Evolutionary conservation across 2,113 vertebrate species (phyloP), one percentile per base, ranked within the genome.

Genomic region (Rhombomys opimus): DNA sequence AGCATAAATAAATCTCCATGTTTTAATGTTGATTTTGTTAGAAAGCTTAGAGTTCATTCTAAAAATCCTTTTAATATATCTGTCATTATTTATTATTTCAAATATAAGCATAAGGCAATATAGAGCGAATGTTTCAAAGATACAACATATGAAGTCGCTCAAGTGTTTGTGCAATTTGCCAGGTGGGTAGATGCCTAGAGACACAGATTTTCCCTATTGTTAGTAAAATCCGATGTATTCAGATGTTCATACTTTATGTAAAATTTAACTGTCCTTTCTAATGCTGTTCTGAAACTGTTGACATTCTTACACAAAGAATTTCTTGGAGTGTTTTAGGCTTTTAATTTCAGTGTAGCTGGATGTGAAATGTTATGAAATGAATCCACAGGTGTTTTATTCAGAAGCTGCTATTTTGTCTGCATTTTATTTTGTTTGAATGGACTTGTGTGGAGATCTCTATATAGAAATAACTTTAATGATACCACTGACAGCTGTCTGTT

Each of bases 401-500:
- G 78, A 96, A 95, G 59, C 57, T 90, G 63, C 10, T 13, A 27
- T 38, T 54, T 57, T 11, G 3, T 94, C 87, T 90, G 61, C 14
- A 7, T 46, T 88, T 68, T 27, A 81, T 81, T 76, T 75, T 72
- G 12, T 2, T 35, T 68, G 68, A 9, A 88, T 63, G 54, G 2
- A 59, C 20, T 92, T 93, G 38, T 73, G 67, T 18, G 2, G 7
- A 65, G 15, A 9, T 92, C 93, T 81, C 30, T 67, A 5, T 68
- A 91, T 93, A 63, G 70, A 92, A 95, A 94, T 3, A 82, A 17
- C 13, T 18, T 96, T 32, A 78, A 8, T 68, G 50, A 54, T 96
- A 88, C 41, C 63, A 59, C 23, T 85, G 87, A 93, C 2, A 95
- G 50, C 78, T 50, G 38, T 65, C 54, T 91, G 14, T 54, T 92